phyloP scores from a whole-genome alignment of 2,888 invertebrate genomes.

The Agrotis clavis region DNA sequence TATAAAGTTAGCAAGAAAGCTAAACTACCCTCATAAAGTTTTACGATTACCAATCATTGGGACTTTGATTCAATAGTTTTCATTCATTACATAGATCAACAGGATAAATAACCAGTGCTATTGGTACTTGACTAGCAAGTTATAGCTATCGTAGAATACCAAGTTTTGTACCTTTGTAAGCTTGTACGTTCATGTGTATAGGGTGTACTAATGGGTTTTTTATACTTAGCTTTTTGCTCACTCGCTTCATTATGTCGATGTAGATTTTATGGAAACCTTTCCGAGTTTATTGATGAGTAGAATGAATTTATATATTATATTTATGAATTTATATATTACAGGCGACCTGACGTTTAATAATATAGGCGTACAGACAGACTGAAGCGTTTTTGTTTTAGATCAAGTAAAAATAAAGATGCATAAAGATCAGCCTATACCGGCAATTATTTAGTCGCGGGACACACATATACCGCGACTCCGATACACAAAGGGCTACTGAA shows the following conservation, averaged over 20 bases:
- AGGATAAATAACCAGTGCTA: slow-evolving; percentile 16
- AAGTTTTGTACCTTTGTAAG: not conserved
- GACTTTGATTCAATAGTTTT: slow-evolving; percentile 28
- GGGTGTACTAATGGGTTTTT: not conserved
- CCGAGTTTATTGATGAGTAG: not conserved
- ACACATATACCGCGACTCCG: too few relatives aligned
- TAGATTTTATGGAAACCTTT: not conserved
- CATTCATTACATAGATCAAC: slow-evolving; percentile 27
- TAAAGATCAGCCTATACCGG: too few relatives aligned
- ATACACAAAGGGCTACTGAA: too few relatives aligned
- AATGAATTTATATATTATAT: too few relatives aligned
- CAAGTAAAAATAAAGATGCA: too few relatives aligned
- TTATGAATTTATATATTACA: too few relatives aligned
- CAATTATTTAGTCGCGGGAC: too few relatives aligned
- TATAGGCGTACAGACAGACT: too few relatives aligned
- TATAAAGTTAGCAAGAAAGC: slow-evolving; percentile 30
- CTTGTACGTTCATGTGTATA: too few relatives aligned
- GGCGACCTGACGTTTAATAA: too few relatives aligned
- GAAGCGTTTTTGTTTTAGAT: too few relatives aligned
- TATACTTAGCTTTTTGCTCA: not conserved
- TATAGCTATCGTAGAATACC: not conserved
- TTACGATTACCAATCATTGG: slow-evolving; percentile 36
- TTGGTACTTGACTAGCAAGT: slow-evolving; percentile 8
- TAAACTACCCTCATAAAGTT: slow-evolving; percentile 48
- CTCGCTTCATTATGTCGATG: not conserved